Percentiles rank a stretch among this genome's conserved stretches.
Conservation (phyloP, 2,888 invertebrate genomes). For the Ceriagrion tenellum region DNA sequence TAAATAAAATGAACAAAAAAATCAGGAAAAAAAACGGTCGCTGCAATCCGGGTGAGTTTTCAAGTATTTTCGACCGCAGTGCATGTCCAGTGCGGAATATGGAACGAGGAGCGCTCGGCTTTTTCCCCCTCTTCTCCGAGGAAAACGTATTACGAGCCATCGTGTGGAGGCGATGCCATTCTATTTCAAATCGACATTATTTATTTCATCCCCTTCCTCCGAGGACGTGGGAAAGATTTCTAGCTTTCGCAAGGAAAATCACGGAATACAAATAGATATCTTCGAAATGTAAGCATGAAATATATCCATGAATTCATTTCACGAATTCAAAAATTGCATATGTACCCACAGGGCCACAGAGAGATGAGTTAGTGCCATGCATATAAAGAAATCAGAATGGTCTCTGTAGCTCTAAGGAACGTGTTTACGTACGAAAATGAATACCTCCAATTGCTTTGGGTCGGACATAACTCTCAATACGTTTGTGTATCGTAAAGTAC, state of each 20-base stretch:
- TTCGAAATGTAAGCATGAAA: neutral
- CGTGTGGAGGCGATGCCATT: neutral
- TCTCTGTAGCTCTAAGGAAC: no score
- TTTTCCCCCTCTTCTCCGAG: neutral
- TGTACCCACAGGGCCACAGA: no score
- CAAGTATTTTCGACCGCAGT: neutral
- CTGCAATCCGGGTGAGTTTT: neutral
- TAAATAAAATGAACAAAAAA: no score
- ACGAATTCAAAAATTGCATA: neutral
- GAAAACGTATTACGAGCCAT: neutral
- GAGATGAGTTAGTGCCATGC: no score
- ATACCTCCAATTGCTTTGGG: no score
- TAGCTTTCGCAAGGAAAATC: neutral
- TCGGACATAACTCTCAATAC: no score
- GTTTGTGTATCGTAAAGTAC: no score
- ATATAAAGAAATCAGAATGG: no score
- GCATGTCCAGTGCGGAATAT: neutral
- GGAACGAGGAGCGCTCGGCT: neutral
- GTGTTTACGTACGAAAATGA: no score
- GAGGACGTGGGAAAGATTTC: neutral
- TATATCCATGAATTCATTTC: neutral
- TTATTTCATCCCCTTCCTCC: neutral
- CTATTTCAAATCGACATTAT: neutral
- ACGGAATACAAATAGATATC: neutral
- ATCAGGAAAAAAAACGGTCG: neutral